Evolutionary conservation across 2,888 invertebrate species (phyloP).

Genomic region (Bellardia bayeri): DNA sequence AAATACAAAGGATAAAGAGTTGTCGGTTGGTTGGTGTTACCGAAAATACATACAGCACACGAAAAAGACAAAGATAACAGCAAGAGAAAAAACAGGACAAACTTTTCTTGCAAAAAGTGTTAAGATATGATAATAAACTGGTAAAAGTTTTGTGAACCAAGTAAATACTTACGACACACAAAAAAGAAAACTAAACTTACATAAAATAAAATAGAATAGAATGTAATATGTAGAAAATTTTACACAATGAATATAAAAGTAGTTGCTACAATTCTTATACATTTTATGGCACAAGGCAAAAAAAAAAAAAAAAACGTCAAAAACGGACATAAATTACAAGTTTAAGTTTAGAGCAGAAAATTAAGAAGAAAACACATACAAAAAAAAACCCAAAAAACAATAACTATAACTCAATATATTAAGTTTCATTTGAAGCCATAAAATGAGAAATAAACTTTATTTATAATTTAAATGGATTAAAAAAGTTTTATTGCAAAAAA

Average conservation of each 20-base stretch:
- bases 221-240: slow-evolving; percentile 54
- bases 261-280: slow-evolving; percentile 10
- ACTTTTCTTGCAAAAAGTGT: slow-evolving; percentile 57
- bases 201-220: slow-evolving; percentile 24
- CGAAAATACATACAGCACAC: slow-evolving; percentile 18
- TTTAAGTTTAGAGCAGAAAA: slow-evolving; percentile 39
- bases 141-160: slow-evolving; percentile 67
- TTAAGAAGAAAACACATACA: slow-evolving; percentile 2
- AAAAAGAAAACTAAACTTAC: slow-evolving; percentile 40
- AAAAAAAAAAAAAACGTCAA: slow-evolving; percentile 27
- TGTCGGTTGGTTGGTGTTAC: slow-evolving; percentile 8
- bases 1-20: slow-evolving; percentile 26
- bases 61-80: background rate
- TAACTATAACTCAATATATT: slow-evolving; percentile 33
- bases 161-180: slow-evolving; percentile 64
- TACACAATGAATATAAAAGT: slow-evolving; percentile 57
- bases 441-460: slow-evolving; percentile 64
- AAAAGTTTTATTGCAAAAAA: slow-evolving; percentile 54
- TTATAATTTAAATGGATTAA: slow-evolving; percentile 61
- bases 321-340: slow-evolving; percentile 64
- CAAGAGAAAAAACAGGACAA: slow-evolving; percentile 13
- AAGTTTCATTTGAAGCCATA: slow-evolving; percentile 46
- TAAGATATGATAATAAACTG: slow-evolving; percentile 69
- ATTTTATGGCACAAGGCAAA: slow-evolving; percentile 20
- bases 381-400: background rate